Evolutionary conservation across 2,113 vertebrate genomes (phyloP).

Genomic region (Psephotus haematonotus): DNA sequence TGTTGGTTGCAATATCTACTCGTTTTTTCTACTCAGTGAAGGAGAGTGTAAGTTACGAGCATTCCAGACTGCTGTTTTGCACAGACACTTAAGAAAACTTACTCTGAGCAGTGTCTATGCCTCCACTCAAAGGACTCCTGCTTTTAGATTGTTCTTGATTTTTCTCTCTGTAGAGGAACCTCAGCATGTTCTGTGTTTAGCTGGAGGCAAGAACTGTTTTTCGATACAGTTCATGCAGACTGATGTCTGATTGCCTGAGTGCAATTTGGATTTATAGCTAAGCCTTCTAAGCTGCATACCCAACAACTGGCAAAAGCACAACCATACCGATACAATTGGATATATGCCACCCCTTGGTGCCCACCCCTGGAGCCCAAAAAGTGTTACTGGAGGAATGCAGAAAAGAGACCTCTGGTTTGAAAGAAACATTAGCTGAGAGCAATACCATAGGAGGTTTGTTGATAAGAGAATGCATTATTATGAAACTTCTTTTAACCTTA

Average conservation of each 20-base stretch:
- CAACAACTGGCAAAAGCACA: not conserved
- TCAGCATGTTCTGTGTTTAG: not conserved
- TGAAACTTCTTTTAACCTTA: not conserved
- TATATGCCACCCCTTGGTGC: accelerated
- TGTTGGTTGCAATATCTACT: not conserved
- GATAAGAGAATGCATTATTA: not conserved
- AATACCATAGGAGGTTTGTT: not conserved
- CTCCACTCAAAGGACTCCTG: not conserved
- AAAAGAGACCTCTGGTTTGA: not conserved
- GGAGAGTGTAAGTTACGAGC: not conserved
- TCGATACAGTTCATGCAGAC: not conserved
- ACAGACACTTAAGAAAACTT: not conserved
- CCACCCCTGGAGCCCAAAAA: not conserved
- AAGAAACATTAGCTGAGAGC: not conserved
- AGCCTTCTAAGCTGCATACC: not conserved
- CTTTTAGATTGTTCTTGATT: not conserved
- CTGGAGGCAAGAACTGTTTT: not conserved
- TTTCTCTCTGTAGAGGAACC: not conserved
- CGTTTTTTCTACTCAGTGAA: not conserved
- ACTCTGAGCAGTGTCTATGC: not conserved
- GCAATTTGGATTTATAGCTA: not conserved
- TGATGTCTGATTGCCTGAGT: not conserved
- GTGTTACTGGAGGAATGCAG: not conserved
- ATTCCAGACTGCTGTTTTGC: not conserved
- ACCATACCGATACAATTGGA: accelerated